phyloP scores from a whole-genome alignment of 2,113 vertebrate species.

The Chelonoidis abingdonii region DNA sequence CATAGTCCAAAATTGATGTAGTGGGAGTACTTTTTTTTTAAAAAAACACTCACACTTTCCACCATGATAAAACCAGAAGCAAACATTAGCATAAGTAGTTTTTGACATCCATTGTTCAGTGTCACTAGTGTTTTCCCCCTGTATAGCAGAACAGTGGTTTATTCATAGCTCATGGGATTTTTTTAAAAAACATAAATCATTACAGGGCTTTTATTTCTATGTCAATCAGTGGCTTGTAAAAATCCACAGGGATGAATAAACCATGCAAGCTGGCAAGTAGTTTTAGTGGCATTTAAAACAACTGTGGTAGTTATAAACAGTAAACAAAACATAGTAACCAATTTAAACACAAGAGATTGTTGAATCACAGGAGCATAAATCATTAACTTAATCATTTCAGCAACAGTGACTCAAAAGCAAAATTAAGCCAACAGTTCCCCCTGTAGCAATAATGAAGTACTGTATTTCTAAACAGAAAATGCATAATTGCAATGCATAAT shows the following conservation, averaged over 20 bases:
- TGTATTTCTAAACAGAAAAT: slow-evolving; percentile 66
- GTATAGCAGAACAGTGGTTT: slow-evolving; percentile 70
- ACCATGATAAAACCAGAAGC: slow-evolving; percentile 81
- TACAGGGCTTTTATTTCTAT: slow-evolving; percentile 13
- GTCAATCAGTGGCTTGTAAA: slow-evolving; percentile 79
- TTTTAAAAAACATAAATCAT: slow-evolving; percentile 69
- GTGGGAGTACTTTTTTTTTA: slow-evolving; percentile 62
- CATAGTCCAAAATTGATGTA: slow-evolving; percentile 70
- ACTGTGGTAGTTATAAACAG: slow-evolving; percentile 82
- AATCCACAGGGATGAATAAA: slow-evolving; percentile 80
- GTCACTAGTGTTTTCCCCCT: slow-evolving; percentile 43
- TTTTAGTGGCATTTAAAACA: slow-evolving; percentile 72
- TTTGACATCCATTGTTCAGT: slow-evolving; percentile 76
- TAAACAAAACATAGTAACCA: slow-evolving; percentile 85
- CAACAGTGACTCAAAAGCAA: slow-evolving; percentile 73
- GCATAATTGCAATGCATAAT: slow-evolving; percentile 29
- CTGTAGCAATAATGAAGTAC: slow-evolving; percentile 83
- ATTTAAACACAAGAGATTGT: slow-evolving; percentile 79
- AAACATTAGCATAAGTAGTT: slow-evolving; percentile 38
- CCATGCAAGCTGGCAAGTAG: slow-evolving; percentile 64
- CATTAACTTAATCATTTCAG: slow-evolving; percentile 84
- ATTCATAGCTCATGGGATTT: slow-evolving; percentile 72
- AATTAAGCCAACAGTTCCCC: slow-evolving; percentile 86
- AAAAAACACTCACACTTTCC: slow-evolving; percentile 77
- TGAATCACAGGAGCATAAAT: slow-evolving; percentile 79